Percentiles rank a stretch among this genome's conserved stretches.
Conservation (phyloP, 2,888 invertebrate genomes). For the Heteropelma amictum region DNA sequence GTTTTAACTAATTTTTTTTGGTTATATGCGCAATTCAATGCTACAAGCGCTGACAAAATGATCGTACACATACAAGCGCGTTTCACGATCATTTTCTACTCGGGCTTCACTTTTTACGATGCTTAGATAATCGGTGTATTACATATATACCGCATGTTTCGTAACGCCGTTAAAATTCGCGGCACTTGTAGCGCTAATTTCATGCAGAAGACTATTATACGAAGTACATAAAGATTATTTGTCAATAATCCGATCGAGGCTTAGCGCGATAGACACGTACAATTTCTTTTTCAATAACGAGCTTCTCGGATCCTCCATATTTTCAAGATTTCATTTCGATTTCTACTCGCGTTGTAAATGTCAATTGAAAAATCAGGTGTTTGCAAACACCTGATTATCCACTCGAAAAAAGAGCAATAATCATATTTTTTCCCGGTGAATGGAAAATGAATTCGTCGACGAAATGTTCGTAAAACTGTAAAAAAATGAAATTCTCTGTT, state of each 20-base stretch:
- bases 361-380: no score
- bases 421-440: not conserved
- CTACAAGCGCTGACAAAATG: conserved; percentile 10
- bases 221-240: no score
- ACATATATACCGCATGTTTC: conserved; percentile 40
- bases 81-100: conserved; percentile 54
- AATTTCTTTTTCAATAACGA: no score
- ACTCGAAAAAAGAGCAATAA: no score
- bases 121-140: conserved; percentile 57
- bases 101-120: conserved; percentile 50
- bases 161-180: conserved; percentile 55
- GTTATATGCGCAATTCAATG: conserved; percentile 11
- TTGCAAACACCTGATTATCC: no score
- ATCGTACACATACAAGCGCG: conserved; percentile 39
- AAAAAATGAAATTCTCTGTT: not conserved
- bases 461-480: no score
- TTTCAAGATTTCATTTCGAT: no score
- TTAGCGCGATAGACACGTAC: no score
- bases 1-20: no score
- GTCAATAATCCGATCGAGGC: no score
- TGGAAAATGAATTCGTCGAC: not conserved
- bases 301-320: no score
- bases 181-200: conserved; percentile 45
- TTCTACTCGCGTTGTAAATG: no score
- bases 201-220: conserved; percentile 47